Evolutionary conservation across 1,140 invertebrate species (phyloP).

Genomic region (Drosophila ananassae): DNA sequence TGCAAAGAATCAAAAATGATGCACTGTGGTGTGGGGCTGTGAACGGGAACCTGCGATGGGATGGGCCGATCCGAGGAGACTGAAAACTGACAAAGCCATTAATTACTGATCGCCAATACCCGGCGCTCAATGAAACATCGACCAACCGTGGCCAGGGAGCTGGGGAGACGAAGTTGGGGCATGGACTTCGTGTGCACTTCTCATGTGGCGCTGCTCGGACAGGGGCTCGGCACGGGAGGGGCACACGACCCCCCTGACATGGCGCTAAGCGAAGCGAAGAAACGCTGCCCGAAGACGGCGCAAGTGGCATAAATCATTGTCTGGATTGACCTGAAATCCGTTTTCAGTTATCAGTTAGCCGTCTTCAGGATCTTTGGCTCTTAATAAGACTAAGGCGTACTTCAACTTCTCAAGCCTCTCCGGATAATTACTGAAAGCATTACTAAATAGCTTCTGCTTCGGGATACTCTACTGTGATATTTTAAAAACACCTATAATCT

Average conservation of each 20-base stretch:
- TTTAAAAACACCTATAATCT: too few relatives aligned
- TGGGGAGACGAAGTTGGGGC: background rate
- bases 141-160: constrained; percentile 4
- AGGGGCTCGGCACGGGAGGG: constrained; percentile 3
- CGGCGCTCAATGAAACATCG: constrained; percentile 63
- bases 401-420: background rate
- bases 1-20: constrained; percentile 75
- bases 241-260: constrained; percentile 55
- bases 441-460: too few relatives aligned
- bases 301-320: constrained; percentile 63
- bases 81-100: constrained; percentile 70
- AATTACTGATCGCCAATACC: constrained; percentile 80
- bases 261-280: constrained; percentile 74
- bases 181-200: constrained; percentile 10
- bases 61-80: constrained; percentile 9
- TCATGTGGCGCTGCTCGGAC: constrained; percentile 4
- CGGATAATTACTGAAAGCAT: background rate
- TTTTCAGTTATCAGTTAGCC: background rate
- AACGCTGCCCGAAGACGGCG: constrained; percentile 47
- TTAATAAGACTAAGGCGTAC: too few relatives aligned
- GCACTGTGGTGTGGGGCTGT: constrained; percentile 46
- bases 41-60: background rate
- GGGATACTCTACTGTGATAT: too few relatives aligned
- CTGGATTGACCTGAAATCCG: constrained; percentile 15
- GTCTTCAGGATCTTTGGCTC: too few relatives aligned